Percentiles rank a stretch among this genome's conserved stretches.
These are phyloP conservation scores for Sciaenops ocellatus DNA, from an alignment of 2,797 vertebrate genomes.

Conservation along the genomic window DNA sequence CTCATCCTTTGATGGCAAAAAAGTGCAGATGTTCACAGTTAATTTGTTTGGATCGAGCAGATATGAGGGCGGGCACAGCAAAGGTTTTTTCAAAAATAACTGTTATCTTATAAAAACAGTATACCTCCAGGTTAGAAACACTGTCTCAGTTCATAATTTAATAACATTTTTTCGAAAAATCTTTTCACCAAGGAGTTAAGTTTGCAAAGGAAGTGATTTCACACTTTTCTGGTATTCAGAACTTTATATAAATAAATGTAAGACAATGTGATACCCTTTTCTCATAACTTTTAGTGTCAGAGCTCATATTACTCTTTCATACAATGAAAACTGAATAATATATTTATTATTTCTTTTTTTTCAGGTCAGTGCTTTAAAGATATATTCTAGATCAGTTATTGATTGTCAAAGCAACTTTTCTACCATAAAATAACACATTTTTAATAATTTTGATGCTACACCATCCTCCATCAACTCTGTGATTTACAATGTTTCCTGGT, in stretches of 20 bases:
- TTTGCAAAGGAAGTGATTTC: conserved; percentile 1
- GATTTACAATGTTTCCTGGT: too few species aligned
- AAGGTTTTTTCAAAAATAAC: conserved; percentile 45
- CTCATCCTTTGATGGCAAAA: conserved; percentile 48
- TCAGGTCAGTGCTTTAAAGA: background rate
- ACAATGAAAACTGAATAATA: background rate
- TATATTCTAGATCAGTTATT: background rate
- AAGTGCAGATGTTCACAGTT: conserved; percentile 51
- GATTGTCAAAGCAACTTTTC: background rate
- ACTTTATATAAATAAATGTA: conserved; percentile 4
- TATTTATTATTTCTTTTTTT: background rate
- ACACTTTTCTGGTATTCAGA: conserved; percentile 11
- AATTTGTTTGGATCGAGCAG: conserved; percentile 28
- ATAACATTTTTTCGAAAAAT: conserved; percentile 2
- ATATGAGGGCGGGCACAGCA: conserved; percentile 39
- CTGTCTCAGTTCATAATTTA: conserved; percentile 24
- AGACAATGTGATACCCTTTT: background rate
- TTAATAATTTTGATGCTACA: too few species aligned
- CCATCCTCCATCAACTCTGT: too few species aligned
- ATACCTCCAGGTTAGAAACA: conserved; percentile 27
- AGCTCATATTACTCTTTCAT: background rate
- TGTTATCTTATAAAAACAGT: conserved; percentile 46
- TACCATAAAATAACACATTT: too few species aligned
- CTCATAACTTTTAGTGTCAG: background rate
- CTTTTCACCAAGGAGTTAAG: background rate